Percentiles rank a stretch among this genome's conserved stretches.
These are phyloP conservation scores for Dendroctonus ponderosae DNA, from an alignment of 1,140 invertebrate species.

Conservation along the genomic window DNA sequence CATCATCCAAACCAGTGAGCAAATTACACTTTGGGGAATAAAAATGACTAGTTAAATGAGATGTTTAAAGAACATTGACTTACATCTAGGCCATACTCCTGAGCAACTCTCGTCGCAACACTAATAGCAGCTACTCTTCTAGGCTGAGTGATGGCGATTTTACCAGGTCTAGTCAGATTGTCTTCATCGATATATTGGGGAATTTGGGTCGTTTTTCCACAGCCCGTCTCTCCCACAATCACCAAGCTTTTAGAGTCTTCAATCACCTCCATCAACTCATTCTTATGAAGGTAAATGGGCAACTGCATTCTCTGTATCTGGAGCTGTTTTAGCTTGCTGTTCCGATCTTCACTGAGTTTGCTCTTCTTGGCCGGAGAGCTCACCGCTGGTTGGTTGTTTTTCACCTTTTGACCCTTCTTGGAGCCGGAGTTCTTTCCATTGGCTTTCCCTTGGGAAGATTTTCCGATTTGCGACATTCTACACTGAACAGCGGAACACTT, in stretches of 20 bases:
- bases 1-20: too few relatives aligned
- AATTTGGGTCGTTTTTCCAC: slow-evolving; percentile 90
- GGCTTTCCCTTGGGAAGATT: too few relatives aligned
- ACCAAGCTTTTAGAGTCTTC: slow-evolving; percentile 63
- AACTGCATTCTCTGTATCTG: slow-evolving; percentile 55
- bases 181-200: slow-evolving; percentile 73
- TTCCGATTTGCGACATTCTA: too few relatives aligned
- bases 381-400: too few relatives aligned
- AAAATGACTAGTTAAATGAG: too few relatives aligned
- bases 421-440: too few relatives aligned
- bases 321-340: too few relatives aligned
- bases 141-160: slow-evolving; percentile 84
- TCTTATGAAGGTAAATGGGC: slow-evolving; percentile 54
- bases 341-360: too few relatives aligned
- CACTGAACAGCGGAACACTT: too few relatives aligned
- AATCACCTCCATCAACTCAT: slow-evolving; percentile 59
- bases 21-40: too few relatives aligned
- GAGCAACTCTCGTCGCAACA: slow-evolving; percentile 81
- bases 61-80: neutral
- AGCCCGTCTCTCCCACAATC: slow-evolving; percentile 85
- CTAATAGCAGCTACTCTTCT: slow-evolving; percentile 90
- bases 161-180: slow-evolving; percentile 57
- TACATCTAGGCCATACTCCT: slow-evolving; percentile 62
- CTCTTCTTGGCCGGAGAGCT: too few relatives aligned
- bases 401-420: too few relatives aligned